Base-by-base conservation (phyloP, 64 coral and sea anemone genomes). In the Montipora sp. region DNA sequence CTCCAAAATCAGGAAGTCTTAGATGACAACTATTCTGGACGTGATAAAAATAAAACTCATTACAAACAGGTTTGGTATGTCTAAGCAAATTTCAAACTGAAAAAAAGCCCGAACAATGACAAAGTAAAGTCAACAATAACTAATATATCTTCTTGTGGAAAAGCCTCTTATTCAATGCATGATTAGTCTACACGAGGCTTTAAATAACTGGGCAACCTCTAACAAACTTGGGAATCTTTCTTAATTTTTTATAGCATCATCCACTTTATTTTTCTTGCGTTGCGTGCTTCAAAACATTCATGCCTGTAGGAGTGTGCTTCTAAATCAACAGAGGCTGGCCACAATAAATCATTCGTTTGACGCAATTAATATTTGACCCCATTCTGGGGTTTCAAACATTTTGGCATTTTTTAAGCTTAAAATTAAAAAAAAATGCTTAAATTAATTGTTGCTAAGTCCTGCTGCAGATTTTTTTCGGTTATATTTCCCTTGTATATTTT, bases 1-100 rank as follows among this genome's bases (percentile, higher is more conserved):
- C 82, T 85, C 82, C 68, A 85, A 85, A 85, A n/a, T 19, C 82
- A 85, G 82, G 82, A 85, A 85, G 82, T 66, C 44, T 85, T 69
- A 72, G 49, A 68, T 85, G 82, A 85, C 82, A 85, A 72, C 61
- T 85, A 59, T 81, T 81, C 58, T 24, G 15, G 55, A 60, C 65
- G 43, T 9, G 82, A 85, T 85, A 85, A 85, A 85, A 85, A 85
- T 85, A 85, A 61, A 71, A 85, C 65, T 19, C 71, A 85, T 72
- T 48, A 36, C 75, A 72, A 85, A 70, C 46, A 85, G 82, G n/a
- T 47, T 50, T 85, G 82, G 82, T 72, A 85, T 71, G 82, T 72
- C 65, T 72, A 50, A 4, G 66, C 58, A 43, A 85, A 70, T 13
- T 71, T 70, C 2, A 10, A 19, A 70, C 18, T 83, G 12, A 85